Conservation (phyloP, 2,888 invertebrate species). For the Agrochola lychnidis region DNA sequence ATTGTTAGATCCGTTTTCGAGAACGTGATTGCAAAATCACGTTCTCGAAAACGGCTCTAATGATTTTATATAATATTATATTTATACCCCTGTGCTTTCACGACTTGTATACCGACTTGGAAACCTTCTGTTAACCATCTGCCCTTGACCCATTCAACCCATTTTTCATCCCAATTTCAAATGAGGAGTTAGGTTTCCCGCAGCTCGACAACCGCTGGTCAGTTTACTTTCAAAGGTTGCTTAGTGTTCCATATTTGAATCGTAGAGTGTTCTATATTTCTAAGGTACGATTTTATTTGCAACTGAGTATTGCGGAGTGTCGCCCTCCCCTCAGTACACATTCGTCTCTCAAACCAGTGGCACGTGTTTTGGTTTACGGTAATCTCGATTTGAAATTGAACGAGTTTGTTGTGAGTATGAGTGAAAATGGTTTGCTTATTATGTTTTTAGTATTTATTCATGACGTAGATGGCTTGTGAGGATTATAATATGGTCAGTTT, state of each 20-base stretch:
- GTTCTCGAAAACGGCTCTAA: too few species aligned
- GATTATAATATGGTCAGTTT: background rate
- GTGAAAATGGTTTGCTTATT: slow-evolving; percentile 39
- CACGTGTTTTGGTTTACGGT: slow-evolving; percentile 49
- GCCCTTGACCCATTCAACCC: slow-evolving; percentile 3
- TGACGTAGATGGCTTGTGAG: background rate
- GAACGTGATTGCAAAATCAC: too few species aligned
- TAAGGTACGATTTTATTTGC: slow-evolving; percentile 58
- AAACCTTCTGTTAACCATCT: slow-evolving; percentile 32
- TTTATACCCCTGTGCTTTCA: slow-evolving; percentile 2
- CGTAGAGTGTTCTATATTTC: slow-evolving; percentile 69
- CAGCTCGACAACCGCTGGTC: slow-evolving; percentile 56
- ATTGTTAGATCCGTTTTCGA: too few species aligned
- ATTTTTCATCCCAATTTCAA: background rate
- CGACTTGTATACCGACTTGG: background rate
- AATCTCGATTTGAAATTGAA: slow-evolving; percentile 40
- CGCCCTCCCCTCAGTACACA: slow-evolving; percentile 57
- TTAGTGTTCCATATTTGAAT: slow-evolving; percentile 69
- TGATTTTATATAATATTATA: too few species aligned
- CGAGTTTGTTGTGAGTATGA: slow-evolving; percentile 55
- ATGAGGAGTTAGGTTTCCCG: background rate
- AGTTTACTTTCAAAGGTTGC: slow-evolving; percentile 68
- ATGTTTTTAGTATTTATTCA: background rate
- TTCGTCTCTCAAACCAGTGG: slow-evolving; percentile 50
- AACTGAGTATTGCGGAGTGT: slow-evolving; percentile 31